phyloP scores from a whole-genome alignment of 1,140 invertebrate species.

The Drosophila parvula region DNA sequence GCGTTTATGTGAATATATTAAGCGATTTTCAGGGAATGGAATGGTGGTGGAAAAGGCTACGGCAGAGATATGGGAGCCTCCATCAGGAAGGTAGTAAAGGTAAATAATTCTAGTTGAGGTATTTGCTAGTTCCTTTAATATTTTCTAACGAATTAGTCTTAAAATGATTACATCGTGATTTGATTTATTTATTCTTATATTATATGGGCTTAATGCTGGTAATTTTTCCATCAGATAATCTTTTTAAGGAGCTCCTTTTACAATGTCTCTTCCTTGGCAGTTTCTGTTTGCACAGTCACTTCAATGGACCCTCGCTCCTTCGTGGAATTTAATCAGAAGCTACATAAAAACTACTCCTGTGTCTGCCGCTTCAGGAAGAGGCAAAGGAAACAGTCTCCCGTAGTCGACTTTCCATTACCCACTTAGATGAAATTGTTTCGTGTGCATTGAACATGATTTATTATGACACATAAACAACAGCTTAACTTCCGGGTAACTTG shows the following conservation, averaged over 20 bases:
- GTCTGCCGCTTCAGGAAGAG: constrained; percentile 2
- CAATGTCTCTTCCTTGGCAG: background rate
- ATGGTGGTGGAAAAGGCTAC: background rate
- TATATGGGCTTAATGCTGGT: background rate
- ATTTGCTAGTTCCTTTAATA: no score
- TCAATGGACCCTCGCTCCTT: background rate
- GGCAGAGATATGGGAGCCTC: background rate
- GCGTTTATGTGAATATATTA: constrained; percentile 62
- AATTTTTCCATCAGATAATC: background rate
- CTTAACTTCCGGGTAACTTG: constrained; percentile 76
- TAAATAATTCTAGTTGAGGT: background rate
- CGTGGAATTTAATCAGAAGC: background rate
- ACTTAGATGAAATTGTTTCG: constrained; percentile 75
- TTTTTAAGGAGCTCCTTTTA: background rate
- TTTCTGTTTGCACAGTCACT: background rate
- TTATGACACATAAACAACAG: constrained; percentile 82
- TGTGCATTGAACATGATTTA: constrained; percentile 82
- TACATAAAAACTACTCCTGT: constrained; percentile 28
- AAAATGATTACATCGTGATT: background rate
- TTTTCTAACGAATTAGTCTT: background rate
- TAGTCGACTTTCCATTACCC: constrained; percentile 60
- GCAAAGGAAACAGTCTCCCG: constrained; percentile 8
- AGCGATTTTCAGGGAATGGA: background rate
- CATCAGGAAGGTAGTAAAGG: background rate
- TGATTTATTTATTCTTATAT: background rate